Percentiles rank a stretch among this genome's conserved stretches.
phyloP scores from a whole-genome alignment of 2,888 invertebrate genomes.

The Pinctada fucata region DNA sequence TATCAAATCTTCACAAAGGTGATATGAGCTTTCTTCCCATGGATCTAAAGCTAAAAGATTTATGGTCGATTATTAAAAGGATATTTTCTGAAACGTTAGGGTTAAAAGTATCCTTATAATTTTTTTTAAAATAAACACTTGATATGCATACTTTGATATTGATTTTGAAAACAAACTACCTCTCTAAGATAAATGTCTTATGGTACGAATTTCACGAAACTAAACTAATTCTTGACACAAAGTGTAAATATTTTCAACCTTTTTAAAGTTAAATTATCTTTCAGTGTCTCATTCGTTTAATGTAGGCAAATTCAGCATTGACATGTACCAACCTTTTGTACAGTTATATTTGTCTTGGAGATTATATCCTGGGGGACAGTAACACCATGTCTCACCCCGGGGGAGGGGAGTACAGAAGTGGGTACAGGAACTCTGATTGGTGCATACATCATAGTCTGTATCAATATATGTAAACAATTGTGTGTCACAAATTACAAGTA shows the following conservation, averaged over 20 bases:
- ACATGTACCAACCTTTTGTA: not conserved
- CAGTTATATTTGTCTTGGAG: constrained; percentile 36
- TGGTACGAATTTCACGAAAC: no score
- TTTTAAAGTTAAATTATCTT: no score
- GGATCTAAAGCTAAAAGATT: constrained; percentile 49
- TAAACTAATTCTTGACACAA: no score
- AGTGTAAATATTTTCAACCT: no score
- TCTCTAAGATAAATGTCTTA: no score
- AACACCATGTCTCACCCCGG: constrained; percentile 58
- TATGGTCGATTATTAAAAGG: not conserved
- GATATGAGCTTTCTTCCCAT: constrained; percentile 54
- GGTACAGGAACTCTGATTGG: constrained; percentile 47
- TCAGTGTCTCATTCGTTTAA: no score
- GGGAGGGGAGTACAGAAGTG: constrained; percentile 66
- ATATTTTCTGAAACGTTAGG: no score
- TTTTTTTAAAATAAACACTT: no score
- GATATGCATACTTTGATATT: no score
- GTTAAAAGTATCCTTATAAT: no score
- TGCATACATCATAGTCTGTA: constrained; percentile 27
- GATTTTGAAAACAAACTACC: no score
- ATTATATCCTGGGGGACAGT: constrained; percentile 60
- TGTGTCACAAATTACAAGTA: constrained; percentile 17
- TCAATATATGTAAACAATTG: constrained; percentile 55
- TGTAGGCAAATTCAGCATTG: no score
- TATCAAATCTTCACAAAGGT: constrained; percentile 42